Evolutionary conservation across 2,888 invertebrate species (phyloP).

Genomic region (Dinocampus coccinellae): DNA sequence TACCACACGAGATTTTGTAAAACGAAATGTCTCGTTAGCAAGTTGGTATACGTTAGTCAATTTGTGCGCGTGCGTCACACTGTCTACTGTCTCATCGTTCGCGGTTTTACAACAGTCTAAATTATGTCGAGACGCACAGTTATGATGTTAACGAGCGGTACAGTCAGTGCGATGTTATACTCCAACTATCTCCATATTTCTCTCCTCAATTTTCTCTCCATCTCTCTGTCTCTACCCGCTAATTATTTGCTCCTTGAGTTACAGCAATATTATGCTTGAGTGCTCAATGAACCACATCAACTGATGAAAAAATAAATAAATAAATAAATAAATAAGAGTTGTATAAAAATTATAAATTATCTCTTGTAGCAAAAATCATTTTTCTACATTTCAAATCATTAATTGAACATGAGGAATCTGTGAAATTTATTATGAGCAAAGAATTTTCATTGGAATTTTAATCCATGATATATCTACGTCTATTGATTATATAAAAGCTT

Average conservation of each 20-base stretch:
- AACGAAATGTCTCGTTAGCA: slow-evolving; percentile 67
- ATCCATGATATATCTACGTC: slow-evolving; percentile 19
- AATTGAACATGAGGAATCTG: not conserved
- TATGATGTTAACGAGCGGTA: slow-evolving; percentile 65
- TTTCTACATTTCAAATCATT: slow-evolving; percentile 15
- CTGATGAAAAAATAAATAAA: slow-evolving; percentile 18
- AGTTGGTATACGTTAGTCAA: slow-evolving; percentile 51
- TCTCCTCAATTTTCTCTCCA: not conserved
- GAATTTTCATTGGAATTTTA: slow-evolving; percentile 28
- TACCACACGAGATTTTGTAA: slow-evolving; percentile 63
- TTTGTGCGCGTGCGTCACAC: slow-evolving; percentile 25
- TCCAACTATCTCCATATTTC: not conserved
- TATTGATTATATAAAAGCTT: slow-evolving; percentile 8
- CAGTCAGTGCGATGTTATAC: slow-evolving; percentile 4
- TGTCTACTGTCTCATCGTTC: slow-evolving; percentile 45
- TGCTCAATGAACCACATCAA: not conserved
- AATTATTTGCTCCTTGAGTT: not conserved
- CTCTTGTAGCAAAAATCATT: not conserved
- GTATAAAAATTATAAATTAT: too few species aligned
- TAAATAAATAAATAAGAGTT: too few species aligned
- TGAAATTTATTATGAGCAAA: not conserved
- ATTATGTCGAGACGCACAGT: slow-evolving; percentile 61
- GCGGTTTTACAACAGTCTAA: slow-evolving; percentile 65
- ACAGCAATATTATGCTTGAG: not conserved
- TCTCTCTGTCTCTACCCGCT: not conserved